phyloP scores from a whole-genome alignment of 1,140 invertebrate genomes.

The Anastrepha ludens region DNA sequence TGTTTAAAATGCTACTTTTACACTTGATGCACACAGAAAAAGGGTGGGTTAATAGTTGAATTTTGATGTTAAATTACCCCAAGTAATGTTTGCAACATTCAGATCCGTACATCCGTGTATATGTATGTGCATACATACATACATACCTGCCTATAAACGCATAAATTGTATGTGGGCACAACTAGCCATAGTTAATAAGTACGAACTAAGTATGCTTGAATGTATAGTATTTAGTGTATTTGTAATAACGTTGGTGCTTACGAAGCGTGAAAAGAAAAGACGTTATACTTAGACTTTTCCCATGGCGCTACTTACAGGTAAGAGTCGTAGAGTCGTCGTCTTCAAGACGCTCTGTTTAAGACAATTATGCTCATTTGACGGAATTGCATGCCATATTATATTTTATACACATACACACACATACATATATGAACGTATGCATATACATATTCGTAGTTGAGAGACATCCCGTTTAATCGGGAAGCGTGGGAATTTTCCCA shows the following conservation, averaged over 20 bases:
- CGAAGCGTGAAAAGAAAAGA: constrained; percentile 49
- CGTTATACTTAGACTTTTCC: background rate
- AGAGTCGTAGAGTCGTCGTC: constrained; percentile 1
- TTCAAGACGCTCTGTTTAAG: constrained; percentile 44
- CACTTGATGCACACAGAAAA: constrained; percentile 55
- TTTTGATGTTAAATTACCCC: constrained; percentile 52
- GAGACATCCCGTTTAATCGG: constrained; percentile 21
- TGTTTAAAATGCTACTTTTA: constrained; percentile 60
- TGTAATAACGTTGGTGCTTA: constrained; percentile 25
- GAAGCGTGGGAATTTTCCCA: constrained; percentile 61
- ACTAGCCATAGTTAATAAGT: constrained; percentile 21
- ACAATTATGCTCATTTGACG: constrained; percentile 58
- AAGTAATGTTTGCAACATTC: constrained; percentile 47
- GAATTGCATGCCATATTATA: constrained; percentile 32
- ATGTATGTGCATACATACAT: background rate
- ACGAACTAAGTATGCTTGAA: background rate
- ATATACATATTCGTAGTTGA: constrained; percentile 28
- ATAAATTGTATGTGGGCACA: constrained; percentile 40
- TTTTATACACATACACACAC: constrained; percentile 52
- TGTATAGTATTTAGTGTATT: background rate
- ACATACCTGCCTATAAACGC: background rate
- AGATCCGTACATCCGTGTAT: background rate
- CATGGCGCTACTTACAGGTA: background rate
- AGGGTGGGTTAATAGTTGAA: constrained; percentile 43
- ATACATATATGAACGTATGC: background rate